These are phyloP conservation scores for Homalodisca vitripennis DNA, from an alignment of 1,140 invertebrate species.

Conservation along the genomic window DNA sequence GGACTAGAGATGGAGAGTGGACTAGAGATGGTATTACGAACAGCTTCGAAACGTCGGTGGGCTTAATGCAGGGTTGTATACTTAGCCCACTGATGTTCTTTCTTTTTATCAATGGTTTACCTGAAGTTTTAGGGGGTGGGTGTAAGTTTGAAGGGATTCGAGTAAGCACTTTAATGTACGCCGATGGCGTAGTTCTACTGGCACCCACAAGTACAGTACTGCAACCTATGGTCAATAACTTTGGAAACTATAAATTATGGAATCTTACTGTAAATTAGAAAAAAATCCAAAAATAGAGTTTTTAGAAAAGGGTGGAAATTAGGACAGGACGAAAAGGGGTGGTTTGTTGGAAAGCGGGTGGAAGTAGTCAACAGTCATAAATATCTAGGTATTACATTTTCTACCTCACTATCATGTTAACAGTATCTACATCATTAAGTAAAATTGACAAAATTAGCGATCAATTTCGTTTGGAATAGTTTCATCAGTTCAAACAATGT, in stretches of 20 bases:
- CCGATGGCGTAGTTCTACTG: conserved; percentile 35
- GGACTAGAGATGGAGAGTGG: conserved; percentile 24
- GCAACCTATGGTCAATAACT: no score
- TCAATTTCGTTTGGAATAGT: no score
- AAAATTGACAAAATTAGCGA: not conserved
- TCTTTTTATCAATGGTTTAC: conserved; percentile 37
- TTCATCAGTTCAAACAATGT: not conserved
- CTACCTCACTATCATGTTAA: no score
- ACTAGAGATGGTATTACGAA: conserved; percentile 11
- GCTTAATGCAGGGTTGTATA: conserved; percentile 36
- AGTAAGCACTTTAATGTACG: conserved; percentile 31
- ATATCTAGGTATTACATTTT: conserved; percentile 23
- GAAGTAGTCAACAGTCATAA: conserved; percentile 23
- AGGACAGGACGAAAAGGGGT: not conserved
- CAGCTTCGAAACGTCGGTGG: conserved; percentile 30
- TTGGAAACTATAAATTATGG: conserved; percentile 26
- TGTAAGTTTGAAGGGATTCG: conserved; percentile 20
- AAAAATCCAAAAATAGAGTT: conserved; percentile 40
- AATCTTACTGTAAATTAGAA: conserved; percentile 33
- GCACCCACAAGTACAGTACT: conserved; percentile 16
- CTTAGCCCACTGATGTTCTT: conserved; percentile 36
- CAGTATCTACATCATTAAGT: no score
- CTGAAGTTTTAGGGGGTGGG: conserved; percentile 26
- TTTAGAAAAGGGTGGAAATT: conserved; percentile 35
- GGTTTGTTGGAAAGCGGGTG: not conserved